Conservation (phyloP, 2,113 vertebrate species). For the Pedionomus torquatus region DNA sequence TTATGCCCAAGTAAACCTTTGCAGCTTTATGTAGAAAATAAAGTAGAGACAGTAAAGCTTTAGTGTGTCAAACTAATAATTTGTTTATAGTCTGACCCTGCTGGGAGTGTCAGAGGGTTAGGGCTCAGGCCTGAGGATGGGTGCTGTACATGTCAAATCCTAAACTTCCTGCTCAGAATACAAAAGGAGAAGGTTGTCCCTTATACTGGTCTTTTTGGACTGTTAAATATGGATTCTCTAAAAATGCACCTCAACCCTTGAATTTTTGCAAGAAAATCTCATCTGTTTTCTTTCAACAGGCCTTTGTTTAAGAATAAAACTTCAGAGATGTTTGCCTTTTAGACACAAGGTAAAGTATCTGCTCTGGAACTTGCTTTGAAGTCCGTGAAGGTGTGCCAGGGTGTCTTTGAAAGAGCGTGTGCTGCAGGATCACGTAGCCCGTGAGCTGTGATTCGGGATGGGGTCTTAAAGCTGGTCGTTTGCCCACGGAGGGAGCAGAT, state of each 20-base stretch:
- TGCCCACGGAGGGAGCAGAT: not conserved
- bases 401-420: not conserved
- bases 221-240: not conserved
- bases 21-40: not conserved
- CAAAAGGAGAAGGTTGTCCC: not conserved
- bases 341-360: constrained; percentile 91
- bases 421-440: not conserved
- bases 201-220: not conserved
- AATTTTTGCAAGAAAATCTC: not conserved
- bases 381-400: fast-evolving
- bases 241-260: not conserved
- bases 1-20: not conserved
- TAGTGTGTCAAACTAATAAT: too few relatives aligned
- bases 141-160: not conserved
- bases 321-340: constrained; percentile 94
- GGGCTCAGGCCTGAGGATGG: not conserved
- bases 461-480: not conserved
- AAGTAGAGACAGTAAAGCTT: not conserved
- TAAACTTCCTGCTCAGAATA: not conserved
- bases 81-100: not conserved
- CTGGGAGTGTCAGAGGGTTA: not conserved
- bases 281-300: constrained; percentile 74
- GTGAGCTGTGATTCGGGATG: not conserved
- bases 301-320: constrained; percentile 94
- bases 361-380: not conserved